Evolutionary conservation across 2,888 invertebrate genomes (phyloP), one percentile per base, ranked within the genome.

Genomic region (Steinernema scapterisci): DNA sequence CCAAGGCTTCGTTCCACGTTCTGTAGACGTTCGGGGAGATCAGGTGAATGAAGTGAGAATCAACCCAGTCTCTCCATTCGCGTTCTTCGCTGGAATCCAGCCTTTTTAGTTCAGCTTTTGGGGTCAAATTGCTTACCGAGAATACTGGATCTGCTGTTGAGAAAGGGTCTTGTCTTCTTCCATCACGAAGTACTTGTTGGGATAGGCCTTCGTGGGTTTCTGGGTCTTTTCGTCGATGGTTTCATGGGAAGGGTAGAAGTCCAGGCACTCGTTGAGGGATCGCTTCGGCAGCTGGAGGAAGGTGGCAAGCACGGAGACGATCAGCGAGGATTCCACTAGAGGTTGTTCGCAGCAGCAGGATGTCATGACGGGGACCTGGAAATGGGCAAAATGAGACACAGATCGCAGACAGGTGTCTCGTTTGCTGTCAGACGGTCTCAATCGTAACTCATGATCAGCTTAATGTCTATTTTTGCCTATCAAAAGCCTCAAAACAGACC

Each of bases 1-100:
- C 92, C 25, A 95, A 88, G 0, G 97, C 92, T 89, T 99, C 97
- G 0, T 90, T 89, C 0, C 91, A 89, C 0, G 94, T 94, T 75
- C 96, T 91, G 88, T 99, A 99, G 43, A 97, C 95, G 89, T 99
- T 99, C 0, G 99, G 99, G 0, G 97, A 97, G 45, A 99, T 90
- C 0, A 92, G 92, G 88, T 97, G 97, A 0, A 99, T 95, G 0
- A 97, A 90, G 51, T 92, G 92, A 0, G 44, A 16, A 45, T 76
- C 75, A 38, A 93, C 93, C 99, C 99, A 99, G 86, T 92, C 91
- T 70, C 99, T 91, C 97, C 97, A 99, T 86, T 94, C 92, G 45
- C 95, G 91, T 89, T 97, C 97, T 81, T 93, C 93, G 51, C 95
- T 95, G 86, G 63, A 90, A 90, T 72, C 76, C 2, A 23, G 6